phyloP scores from a whole-genome alignment of 2,888 invertebrate genomes.

The Deilephila elpenor region DNA sequence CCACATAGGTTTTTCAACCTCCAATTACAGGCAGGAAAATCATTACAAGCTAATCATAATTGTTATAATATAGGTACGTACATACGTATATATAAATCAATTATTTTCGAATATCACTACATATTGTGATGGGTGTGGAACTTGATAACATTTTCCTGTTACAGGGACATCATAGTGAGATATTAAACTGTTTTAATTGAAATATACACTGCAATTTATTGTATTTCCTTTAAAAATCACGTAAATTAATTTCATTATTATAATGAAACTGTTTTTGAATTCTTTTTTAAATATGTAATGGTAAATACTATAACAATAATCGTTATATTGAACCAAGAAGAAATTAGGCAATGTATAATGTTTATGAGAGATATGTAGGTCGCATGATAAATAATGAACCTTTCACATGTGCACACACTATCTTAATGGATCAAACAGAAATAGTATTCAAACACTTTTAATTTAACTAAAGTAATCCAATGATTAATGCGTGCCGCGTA shows the following conservation, averaged over 20 bases:
- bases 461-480: not conserved
- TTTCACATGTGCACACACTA: not conserved
- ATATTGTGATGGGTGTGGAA: not conserved
- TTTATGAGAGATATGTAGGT: not conserved
- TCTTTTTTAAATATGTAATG: no score
- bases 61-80: no score
- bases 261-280: no score
- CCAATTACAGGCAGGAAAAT: no score
- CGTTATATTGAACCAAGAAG: not conserved
- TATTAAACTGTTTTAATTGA: not conserved
- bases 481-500: slow-evolving; percentile 11
- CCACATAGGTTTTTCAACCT: no score
- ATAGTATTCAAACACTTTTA: not conserved
- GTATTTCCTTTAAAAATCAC: no score
- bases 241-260: no score
- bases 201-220: not conserved
- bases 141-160: not conserved
- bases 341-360: not conserved
- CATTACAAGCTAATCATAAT: no score
- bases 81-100: not conserved
- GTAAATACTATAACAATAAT: not conserved
- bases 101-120: not conserved
- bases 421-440: slow-evolving; percentile 9
- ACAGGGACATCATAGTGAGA: not conserved
- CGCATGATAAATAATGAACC: slow-evolving; percentile 1